Evolutionary conservation across 2,888 invertebrate species (phyloP).

Genomic region (Rhynchonema sp.): DNA sequence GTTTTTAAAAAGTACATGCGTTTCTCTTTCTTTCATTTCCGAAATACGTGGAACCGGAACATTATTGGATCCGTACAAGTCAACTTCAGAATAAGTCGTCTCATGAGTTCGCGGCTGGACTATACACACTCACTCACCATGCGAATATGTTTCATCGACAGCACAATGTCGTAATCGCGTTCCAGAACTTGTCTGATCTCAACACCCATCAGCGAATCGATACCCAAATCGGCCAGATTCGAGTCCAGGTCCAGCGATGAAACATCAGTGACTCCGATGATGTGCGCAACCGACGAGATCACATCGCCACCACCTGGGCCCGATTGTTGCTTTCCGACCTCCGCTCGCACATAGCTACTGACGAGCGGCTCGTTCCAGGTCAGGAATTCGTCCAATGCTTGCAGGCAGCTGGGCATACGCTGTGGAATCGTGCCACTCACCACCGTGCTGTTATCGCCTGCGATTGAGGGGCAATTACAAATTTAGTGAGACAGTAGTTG

Average conservation of each 20-base stretch:
- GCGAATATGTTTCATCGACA: constrained; percentile 73
- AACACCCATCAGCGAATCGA: no score
- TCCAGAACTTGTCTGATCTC: constrained; percentile 56
- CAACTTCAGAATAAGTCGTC: no score
- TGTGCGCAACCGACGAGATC: constrained; percentile 4
- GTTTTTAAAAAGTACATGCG: no score
- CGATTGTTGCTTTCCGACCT: no score
- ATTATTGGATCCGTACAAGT: no score
- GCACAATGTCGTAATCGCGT: constrained; percentile 51
- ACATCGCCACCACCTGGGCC: no score
- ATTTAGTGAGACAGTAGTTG: no score
- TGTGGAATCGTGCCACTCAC: constrained; percentile 91
- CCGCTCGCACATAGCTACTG: no score
- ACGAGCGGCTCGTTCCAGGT: constrained; percentile 56
- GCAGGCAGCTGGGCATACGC: constrained; percentile 70
- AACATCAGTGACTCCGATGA: constrained; percentile 54
- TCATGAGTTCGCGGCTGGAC: no score
- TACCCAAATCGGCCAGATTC: constrained; percentile 71
- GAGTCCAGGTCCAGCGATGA: constrained; percentile 50
- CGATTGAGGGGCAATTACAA: no score
- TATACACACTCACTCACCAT: constrained; percentile 28
- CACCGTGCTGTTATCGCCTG: constrained; percentile 56
- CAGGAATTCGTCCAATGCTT: constrained; percentile 68
- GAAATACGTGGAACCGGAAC: no score
- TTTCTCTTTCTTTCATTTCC: no score